Percentiles rank a stretch among this genome's conserved stretches.
Evolutionary conservation across 2,888 invertebrate genomes (phyloP).

Genomic region (Clostera curtula): DNA sequence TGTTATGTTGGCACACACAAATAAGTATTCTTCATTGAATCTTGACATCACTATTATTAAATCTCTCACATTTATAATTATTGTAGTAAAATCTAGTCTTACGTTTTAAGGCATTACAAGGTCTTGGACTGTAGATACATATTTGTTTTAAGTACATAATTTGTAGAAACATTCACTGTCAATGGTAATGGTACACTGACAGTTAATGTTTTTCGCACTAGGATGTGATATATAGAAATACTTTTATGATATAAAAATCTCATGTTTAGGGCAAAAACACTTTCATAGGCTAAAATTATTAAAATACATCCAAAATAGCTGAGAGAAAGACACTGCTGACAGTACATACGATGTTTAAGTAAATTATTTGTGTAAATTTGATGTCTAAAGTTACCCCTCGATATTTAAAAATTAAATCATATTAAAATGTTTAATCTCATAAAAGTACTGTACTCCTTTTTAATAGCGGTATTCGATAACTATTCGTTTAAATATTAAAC

Average conservation of each 20-base stretch:
- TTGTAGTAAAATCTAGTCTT: slow-evolving; percentile 73
- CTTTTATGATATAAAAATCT: slow-evolving; percentile 60
- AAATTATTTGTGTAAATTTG: slow-evolving; percentile 43
- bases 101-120: slow-evolving; percentile 61
- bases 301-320: slow-evolving; percentile 29
- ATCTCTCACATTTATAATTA: slow-evolving; percentile 52
- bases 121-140: slow-evolving; percentile 64
- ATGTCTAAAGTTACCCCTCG: slow-evolving; percentile 49
- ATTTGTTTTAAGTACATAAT: slow-evolving; percentile 50
- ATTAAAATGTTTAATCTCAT: slow-evolving; percentile 29
- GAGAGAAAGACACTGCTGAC: slow-evolving; percentile 56
- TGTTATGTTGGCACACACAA: slow-evolving; percentile 37
- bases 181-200: slow-evolving; percentile 32
- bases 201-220: slow-evolving; percentile 56
- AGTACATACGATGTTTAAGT: slow-evolving; percentile 34
- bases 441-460: too few relatives aligned
- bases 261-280: slow-evolving; percentile 42
- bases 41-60: slow-evolving; percentile 35
- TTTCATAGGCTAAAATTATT: slow-evolving; percentile 32
- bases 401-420: slow-evolving; percentile 25
- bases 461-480: too few relatives aligned
- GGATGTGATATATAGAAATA: slow-evolving; percentile 65
- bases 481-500: too few relatives aligned
- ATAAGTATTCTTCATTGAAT: slow-evolving; percentile 31
- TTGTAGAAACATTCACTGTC: slow-evolving; percentile 55